Base-by-base conservation (phyloP, 1,140 invertebrate species). In the Lethrus apterus region DNA sequence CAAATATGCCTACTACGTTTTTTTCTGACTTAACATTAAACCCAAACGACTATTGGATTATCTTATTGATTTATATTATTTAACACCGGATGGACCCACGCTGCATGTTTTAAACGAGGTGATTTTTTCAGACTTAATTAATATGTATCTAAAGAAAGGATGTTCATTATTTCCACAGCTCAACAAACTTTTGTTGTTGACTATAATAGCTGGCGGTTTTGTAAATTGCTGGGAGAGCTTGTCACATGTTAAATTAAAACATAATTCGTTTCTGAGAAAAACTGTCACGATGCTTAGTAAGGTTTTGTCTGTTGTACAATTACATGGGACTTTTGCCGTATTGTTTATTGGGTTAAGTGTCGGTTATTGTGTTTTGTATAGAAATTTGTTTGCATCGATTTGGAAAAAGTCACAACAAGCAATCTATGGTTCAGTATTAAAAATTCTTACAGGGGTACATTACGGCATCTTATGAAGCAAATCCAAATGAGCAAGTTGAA, bases 81-180 rank as follows among this genome's bases (percentile, higher is more conserved):
- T 19, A 8, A 10, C 18, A 5, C 24, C 35, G 7, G 30, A 13
- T 36, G 44, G 32, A 34, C 10, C 31, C 4, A 10, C 23, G 8
- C 11, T 45, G 19, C 24, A 45, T 32, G 23, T 35, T 2, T 13
- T 45, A 8, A 13, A 34, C 2, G 44, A 45, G 21, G 13, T 11
- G n/a, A 13, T 45, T 14, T 13, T 10, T 35, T 23, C 9, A 7
- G 2, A 23, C 14, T 19, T 23, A 9, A 9, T 21, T 7, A 14
- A 5, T 2, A 34, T 35, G 5, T 17, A 30, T n/a, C 23, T 45
- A 11, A 14, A 30, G 9, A 45, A 34, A 45, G 44, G 31, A 14
- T 32, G 14, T 35, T 32, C 31, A 2, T n/a, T 36, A 13, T 36
- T 45, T 35, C 26, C 14, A 15, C 15, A 11, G 2, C 14, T 45